Conservation (phyloP, 2,113 vertebrate genomes). For the Dicaeum eximium region DNA sequence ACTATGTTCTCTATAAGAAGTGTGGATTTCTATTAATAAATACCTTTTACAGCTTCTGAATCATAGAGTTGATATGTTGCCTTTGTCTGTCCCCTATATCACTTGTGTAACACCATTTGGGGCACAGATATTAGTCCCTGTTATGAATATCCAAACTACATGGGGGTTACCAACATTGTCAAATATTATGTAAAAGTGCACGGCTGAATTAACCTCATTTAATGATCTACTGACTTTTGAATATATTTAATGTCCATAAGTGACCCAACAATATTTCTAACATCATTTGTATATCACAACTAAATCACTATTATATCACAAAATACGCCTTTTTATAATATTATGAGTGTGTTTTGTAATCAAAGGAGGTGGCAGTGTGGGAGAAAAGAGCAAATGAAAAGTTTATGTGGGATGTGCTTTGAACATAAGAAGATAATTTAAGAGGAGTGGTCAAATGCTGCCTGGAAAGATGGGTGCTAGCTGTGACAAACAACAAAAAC, state of each 20-base stretch:
- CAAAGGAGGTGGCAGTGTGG: background rate
- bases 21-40: no score
- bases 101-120: background rate
- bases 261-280: background rate
- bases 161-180: background rate
- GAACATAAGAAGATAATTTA: background rate
- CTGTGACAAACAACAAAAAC: background rate
- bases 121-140: background rate
- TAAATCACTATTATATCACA: background rate
- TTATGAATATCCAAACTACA: background rate
- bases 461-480: background rate
- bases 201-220: background rate
- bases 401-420: background rate
- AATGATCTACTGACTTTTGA: background rate
- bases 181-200: background rate
- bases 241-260: background rate
- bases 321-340: background rate
- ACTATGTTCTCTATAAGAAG: no score
- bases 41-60: no score
- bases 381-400: background rate
- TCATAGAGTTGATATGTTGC: no score
- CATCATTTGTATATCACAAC: fast-evolving
- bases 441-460: background rate
- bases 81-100: no score
- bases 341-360: background rate